Evolutionary conservation across 2,797 vertebrate species (phyloP), one percentile per base, ranked within the genome.

Genomic region (Ibycter americanus): DNA sequence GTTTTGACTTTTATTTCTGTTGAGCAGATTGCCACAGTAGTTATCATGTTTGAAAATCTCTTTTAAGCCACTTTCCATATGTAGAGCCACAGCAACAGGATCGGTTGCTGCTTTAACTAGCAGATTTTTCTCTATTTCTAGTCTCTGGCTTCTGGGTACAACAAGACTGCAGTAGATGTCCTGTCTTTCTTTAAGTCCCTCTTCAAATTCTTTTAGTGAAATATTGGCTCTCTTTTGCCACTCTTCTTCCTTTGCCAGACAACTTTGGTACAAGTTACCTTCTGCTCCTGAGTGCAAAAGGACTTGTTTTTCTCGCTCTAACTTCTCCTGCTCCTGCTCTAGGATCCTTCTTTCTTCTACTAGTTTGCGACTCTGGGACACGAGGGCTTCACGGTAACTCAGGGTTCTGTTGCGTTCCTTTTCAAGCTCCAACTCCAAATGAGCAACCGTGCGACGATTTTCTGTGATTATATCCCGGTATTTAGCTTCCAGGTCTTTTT

Each of bases 41-140:
- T 98, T 99, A 94, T 99, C 99, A 20, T 99, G 98, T 90, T 98
- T 99, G 97, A 99, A 99, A 97, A 99, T 99, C 93, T 99, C 99
- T 79, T 97, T 98, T 83, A 99, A 97, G 89, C 98, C 99, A 23
- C 97, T 96, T 95, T 99, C 99, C 80, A 99, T 94, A 31, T 98
- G 97, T 49, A 99, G 93, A 88, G 98, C 97, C 4, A 95, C 23
- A 34, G 98, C 98, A 36, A 98, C 46, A 1, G 99, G 99, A 89
- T 99, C 98, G 38, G 98, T 98, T 66, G 98, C 98, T 0, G 98
- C 99, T 90, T 98, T 99, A 66, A 99, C 95, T 70, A 99, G 98
- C 54, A 99, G 96, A 90, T 98, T 98, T 97, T 98, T 99, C 98
- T 99, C 99, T 92, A 99, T 98, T 96, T 99, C 98, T 71, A 98